phyloP scores from a whole-genome alignment of 2,797 vertebrate species.

The Bovichtus diacanthus region DNA sequence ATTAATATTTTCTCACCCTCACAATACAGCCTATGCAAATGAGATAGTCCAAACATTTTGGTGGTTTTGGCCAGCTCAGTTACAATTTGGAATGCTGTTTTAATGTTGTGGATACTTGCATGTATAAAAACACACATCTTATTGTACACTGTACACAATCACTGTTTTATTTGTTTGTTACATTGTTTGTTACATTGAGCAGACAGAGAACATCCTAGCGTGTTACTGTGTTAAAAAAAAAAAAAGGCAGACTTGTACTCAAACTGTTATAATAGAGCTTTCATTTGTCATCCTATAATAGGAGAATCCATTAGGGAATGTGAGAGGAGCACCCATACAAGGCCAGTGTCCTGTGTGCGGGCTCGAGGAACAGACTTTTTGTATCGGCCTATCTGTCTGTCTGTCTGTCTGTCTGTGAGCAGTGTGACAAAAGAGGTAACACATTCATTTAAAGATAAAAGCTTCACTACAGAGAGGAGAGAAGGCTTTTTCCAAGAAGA shows the following conservation, averaged over 20 bases:
- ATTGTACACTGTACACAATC: not conserved
- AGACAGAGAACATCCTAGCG: slow-evolving; percentile 12
- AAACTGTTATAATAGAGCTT: slow-evolving; percentile 27
- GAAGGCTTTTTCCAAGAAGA: slow-evolving; percentile 14
- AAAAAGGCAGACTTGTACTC: slow-evolving; percentile 8
- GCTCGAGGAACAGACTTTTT: slow-evolving; percentile 48
- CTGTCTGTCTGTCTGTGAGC: slow-evolving; percentile 21
- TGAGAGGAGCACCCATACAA: slow-evolving; percentile 52
- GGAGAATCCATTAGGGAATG: slow-evolving; percentile 56
- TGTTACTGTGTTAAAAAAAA: slow-evolving; percentile 15
- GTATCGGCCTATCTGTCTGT: slow-evolving; percentile 13
- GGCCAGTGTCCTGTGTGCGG: slow-evolving; percentile 47
- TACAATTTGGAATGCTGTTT: not conserved
- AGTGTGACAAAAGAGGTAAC: slow-evolving; percentile 31
- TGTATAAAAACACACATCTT: not conserved
- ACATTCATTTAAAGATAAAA: slow-evolving; percentile 25
- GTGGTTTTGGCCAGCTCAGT: not conserved
- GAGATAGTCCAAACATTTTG: not conserved
- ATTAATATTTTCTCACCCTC: not conserved
- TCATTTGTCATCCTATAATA: slow-evolving; percentile 48
- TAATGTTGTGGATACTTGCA: not conserved
- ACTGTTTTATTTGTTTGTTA: not conserved
- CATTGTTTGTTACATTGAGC: not conserved
- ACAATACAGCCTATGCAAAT: not conserved
- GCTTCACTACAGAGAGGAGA: slow-evolving; percentile 3